These are phyloP conservation scores for Drosophila littoralis DNA, from an alignment of 1,140 invertebrate genomes.

Conservation along the genomic window DNA sequence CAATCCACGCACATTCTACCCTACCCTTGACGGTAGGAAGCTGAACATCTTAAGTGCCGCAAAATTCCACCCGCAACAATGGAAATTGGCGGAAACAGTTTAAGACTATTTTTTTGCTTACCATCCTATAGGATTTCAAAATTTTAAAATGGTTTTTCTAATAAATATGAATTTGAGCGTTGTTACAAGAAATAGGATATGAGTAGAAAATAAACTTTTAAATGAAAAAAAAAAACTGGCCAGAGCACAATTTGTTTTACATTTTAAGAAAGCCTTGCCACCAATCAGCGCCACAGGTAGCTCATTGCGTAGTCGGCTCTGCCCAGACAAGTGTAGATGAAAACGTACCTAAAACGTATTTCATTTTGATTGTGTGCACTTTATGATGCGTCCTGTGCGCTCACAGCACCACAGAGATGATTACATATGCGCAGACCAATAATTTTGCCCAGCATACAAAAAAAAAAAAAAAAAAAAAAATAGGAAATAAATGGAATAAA, in stretches of 20 bases:
- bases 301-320: conserved; percentile 29
- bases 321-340: conserved; percentile 1
- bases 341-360: conserved; percentile 74
- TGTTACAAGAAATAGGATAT: no score
- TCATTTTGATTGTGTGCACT: conserved; percentile 81
- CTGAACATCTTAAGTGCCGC: no score
- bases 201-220: no score
- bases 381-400: conserved; percentile 64
- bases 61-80: no score
- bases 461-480: conserved; percentile 1
- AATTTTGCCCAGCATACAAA: conserved; percentile 54
- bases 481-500: conserved; percentile 32
- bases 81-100: no score
- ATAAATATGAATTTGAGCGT: no score
- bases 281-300: not conserved
- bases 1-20: no score
- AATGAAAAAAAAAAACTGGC: no score
- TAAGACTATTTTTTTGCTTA: no score
- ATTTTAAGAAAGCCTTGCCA: not conserved
- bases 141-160: no score
- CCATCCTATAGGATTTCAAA: no score
- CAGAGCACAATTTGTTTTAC: not conserved
- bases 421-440: conserved; percentile 82
- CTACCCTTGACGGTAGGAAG: no score
- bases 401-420: conserved; percentile 61